These are phyloP conservation scores for Propithecus deckenii DNA, from an alignment of 2,797 vertebrate species.

Conservation along the genomic window DNA sequence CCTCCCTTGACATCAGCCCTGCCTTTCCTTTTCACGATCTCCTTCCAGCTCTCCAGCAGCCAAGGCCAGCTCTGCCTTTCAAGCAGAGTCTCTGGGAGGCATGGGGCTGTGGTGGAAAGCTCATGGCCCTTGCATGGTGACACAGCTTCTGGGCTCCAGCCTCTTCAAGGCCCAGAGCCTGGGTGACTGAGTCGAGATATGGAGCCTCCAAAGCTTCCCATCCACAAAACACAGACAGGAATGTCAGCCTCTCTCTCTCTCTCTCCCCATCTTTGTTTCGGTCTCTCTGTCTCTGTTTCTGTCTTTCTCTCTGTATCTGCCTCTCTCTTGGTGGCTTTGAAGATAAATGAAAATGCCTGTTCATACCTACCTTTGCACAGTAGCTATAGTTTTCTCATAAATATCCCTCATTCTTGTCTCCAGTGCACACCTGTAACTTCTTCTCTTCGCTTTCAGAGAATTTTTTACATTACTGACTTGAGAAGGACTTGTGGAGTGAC, in stretches of 20 bases:
- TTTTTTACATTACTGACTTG: too few species aligned
- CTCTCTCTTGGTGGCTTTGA: background rate
- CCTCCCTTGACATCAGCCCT: background rate
- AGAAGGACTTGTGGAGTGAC: background rate
- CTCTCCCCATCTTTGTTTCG: too few species aligned
- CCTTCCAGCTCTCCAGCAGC: background rate
- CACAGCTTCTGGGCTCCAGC: background rate
- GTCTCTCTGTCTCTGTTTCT: background rate
- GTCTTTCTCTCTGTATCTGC: too few species aligned
- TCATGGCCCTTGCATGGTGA: fast-evolving
- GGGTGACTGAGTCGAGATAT: too few species aligned
- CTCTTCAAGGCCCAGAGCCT: background rate
- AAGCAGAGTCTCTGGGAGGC: background rate
- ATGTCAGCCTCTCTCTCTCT: background rate
- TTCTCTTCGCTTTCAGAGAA: background rate
- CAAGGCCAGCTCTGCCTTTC: background rate
- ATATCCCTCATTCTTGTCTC: too few species aligned
- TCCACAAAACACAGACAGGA: background rate
- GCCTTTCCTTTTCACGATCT: background rate
- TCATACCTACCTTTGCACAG: too few species aligned
- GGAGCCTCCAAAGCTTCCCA: background rate
- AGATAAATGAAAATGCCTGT: background rate
- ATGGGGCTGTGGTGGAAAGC: fast-evolving
- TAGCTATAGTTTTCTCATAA: background rate
- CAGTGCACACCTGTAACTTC: background rate